Base-by-base conservation (phyloP, 2,888 invertebrate species). In the Linhomoeus sp. region DNA sequence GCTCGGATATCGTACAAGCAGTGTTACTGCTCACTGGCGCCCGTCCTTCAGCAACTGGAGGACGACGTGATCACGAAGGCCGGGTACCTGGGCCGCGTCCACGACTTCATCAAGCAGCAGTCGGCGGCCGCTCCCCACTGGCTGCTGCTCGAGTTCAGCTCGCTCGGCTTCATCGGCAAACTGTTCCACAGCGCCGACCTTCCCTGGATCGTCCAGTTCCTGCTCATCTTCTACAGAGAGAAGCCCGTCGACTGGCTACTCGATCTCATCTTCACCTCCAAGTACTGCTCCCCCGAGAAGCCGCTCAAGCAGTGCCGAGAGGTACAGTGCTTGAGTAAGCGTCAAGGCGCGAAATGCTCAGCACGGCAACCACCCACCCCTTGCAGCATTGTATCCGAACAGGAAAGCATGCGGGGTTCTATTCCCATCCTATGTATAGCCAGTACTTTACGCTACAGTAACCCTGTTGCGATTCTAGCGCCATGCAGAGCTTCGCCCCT, bases 171-270 rank as follows among this genome's bases (percentile, higher is more conserved):
- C 61, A 92, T 92, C 55, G 87, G 73, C 2, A 73, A 73, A 72
- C 75, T 94, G 72, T 88, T 94, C 67, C 80, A 81, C 61, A 80
- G 84, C 20, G 76, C 79, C 0, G 83, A 87, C 61, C 69, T 92
- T 23, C 79, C 81, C 0, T 78, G 80, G 72, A 72, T 92, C 51
- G 78, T 86, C 37, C 81, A 85, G 54, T 92, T 87, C 67, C 81
- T 92, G 58, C 78, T 92, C 64, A 80, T 92, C 76, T 92, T 94
- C 66, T 84, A 86, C 68, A 79, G 78, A 61, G 86, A 90, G 61
- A 87, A 90, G 70, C 92, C 94, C 0, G 87, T 90, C 1, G 92
- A 94, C 64, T 94, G 92, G 92, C 72, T 94, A 7, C 69, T 92
- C 15, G 86, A 87, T 58, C 80, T 86, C 64, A 77, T 87, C 53